Base-by-base conservation (phyloP, 2,797 vertebrate species). In the Lagodon rhomboides region DNA sequence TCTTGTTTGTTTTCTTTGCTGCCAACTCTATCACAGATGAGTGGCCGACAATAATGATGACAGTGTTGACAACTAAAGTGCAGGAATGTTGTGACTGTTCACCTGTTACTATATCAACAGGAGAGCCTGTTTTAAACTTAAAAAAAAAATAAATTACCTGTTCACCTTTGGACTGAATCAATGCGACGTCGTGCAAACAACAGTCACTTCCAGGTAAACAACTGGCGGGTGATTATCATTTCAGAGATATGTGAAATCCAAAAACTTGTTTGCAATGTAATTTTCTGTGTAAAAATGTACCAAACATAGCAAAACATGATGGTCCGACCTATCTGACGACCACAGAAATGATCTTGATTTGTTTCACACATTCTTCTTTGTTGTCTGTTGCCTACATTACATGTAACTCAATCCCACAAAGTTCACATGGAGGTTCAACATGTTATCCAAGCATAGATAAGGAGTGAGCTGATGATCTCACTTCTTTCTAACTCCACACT, bases 1-100 rank as follows among this genome's bases (percentile, higher is more conserved):
- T 61, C n/a, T 30, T 51, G 44, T 60, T 64, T 79, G 59, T 10
- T 13, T 23, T 54, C 50, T 72, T 56, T 66, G 46, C 54, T 51
- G 61, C 43, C 22, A 68, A 53, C 18, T 27, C 55, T 22, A 59
- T 73, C 61, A 58, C 20, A 74, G 43, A 51, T 15, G 25, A 46
- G 47, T 64, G 60, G 47, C 68, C 15, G 13, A 58, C 30, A 56
- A 55, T 53, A 77, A 46, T 44, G 49, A 77, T 16, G 16, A 63
- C 44, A 18, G 60, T 51, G 25, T 3, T 49, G 23, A 56, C 34
- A 22, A 55, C 18, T 47, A 23, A 54, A 75, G 41, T 43, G 15
- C 18, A 66, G 20, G 64, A 43, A 50, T 34, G 12, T 30, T 62
- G 20, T 18, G n/a, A n/a, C 22, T 43, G 12, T 63, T 34, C 34